A percentile compares a stretch with the other conserved stretches of the same genome.
phyloP scores from a whole-genome alignment of 2,797 vertebrate species.

The Xyrichtys novacula region DNA sequence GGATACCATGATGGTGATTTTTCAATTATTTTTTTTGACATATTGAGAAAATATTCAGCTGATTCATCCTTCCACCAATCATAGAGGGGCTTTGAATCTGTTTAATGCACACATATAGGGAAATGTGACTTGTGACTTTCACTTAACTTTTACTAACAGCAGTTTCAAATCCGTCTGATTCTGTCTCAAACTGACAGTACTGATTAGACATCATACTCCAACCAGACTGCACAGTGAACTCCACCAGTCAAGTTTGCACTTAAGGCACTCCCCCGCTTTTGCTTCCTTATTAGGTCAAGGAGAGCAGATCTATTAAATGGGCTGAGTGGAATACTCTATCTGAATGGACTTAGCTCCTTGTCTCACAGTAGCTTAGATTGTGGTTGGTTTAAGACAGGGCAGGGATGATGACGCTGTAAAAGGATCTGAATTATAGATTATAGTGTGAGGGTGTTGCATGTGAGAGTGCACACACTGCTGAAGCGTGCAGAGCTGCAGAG shows the following conservation, averaged over 20 bases:
- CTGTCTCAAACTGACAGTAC: background rate
- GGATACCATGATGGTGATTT: too few relatives aligned
- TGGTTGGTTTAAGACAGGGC: slow-evolving; percentile 66
- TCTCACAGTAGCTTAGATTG: slow-evolving; percentile 64
- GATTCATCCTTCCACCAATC: background rate
- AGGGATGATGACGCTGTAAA: slow-evolving; percentile 65
- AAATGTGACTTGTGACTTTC: background rate
- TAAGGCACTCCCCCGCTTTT: slow-evolving; percentile 23
- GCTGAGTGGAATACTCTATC: slow-evolving; percentile 52
- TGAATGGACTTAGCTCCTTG: slow-evolving; percentile 55
- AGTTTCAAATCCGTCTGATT: background rate
- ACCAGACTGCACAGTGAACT: background rate
- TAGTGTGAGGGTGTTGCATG: slow-evolving; percentile 57
- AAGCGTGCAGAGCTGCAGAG: slow-evolving; percentile 42
- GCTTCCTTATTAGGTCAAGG: slow-evolving; percentile 71
- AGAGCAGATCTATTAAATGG: slow-evolving; percentile 64
- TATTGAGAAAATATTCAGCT: background rate
- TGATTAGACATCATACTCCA: background rate
- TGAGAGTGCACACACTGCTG: slow-evolving; percentile 27
- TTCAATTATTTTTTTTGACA: background rate
- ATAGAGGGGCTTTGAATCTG: background rate
- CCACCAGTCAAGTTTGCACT: slow-evolving; percentile 14
- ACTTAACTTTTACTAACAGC: background rate
- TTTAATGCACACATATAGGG: background rate
- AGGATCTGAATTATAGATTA: slow-evolving; percentile 79